phyloP scores from a whole-genome alignment of 1,140 invertebrate species.

The Drosophila bocki region DNA sequence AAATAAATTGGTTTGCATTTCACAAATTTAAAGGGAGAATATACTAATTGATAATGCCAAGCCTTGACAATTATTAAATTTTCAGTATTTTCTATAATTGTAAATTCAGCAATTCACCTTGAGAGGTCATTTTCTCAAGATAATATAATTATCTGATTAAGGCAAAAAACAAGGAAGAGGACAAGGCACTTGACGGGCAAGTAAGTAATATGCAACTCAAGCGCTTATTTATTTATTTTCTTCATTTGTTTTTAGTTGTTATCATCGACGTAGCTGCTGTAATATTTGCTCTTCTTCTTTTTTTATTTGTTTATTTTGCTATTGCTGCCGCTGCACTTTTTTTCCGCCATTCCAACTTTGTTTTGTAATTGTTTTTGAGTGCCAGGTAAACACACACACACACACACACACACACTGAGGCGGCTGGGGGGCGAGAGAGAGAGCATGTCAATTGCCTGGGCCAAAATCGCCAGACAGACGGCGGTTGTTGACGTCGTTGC shows the following conservation, averaged over 20 bases:
- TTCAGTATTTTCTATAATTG: too few relatives aligned
- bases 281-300: conserved; percentile 37
- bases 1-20: neutral
- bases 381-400: conserved; percentile 15
- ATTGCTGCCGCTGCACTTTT: conserved; percentile 10
- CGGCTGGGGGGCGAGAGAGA: neutral
- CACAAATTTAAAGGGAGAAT: neutral
- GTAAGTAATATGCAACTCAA: conserved; percentile 47
- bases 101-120: neutral
- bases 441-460: conserved; percentile 22
- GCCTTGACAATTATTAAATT: too few relatives aligned
- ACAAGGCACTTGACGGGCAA: conserved; percentile 38
- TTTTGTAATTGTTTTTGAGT: conserved; percentile 59
- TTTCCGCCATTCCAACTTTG: conserved; percentile 30
- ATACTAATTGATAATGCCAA: neutral
- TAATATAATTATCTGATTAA: conserved; percentile 7
- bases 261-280: conserved; percentile 29
- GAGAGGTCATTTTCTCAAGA: too few relatives aligned
- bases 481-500: conserved; percentile 5
- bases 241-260: conserved; percentile 15
- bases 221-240: conserved; percentile 16
- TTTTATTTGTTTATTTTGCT: conserved; percentile 23
- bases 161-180: conserved; percentile 26
- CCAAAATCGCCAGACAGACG: conserved; percentile 36
- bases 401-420: neutral